Percentiles rank a stretch among this genome's conserved stretches.
phyloP scores from a whole-genome alignment of 2,113 vertebrate genomes.

The Petrocephalus microphthalmus region DNA sequence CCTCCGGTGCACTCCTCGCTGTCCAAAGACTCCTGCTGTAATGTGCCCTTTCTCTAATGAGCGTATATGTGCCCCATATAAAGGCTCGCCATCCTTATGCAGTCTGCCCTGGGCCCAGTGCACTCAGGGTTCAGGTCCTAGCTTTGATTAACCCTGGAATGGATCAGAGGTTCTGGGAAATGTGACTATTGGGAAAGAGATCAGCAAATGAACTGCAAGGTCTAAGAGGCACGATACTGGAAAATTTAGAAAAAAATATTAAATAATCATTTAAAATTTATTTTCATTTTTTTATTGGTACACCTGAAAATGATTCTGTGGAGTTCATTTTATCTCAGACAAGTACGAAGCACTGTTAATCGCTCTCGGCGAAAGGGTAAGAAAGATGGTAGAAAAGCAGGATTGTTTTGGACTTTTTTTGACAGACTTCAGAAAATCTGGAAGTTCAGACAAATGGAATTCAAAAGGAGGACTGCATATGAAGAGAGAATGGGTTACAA shows the following conservation, averaged over 20 bases:
- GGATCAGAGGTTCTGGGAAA: neutral
- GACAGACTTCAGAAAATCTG: neutral
- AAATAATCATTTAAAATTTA: neutral
- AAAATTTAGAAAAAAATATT: neutral
- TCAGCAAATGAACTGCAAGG: neutral
- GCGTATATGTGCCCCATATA: neutral
- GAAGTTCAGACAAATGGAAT: neutral
- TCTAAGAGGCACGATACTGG: neutral
- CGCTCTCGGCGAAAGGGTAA: neutral
- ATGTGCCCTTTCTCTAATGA: neutral
- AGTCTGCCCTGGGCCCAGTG: neutral
- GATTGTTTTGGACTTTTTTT: neutral
- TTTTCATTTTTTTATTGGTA: neutral
- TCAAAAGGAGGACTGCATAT: neutral
- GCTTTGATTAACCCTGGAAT: neutral
- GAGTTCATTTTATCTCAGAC: neutral
- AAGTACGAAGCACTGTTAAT: neutral
- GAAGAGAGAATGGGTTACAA: neutral
- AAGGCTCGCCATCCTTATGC: neutral
- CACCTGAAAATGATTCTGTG: neutral
- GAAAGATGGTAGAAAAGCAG: neutral
- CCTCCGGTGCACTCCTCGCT: neutral
- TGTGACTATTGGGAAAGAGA: neutral
- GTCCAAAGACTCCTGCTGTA: neutral
- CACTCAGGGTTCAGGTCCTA: neutral